These are phyloP conservation scores for Antheraea assamensis DNA, from an alignment of 2,888 invertebrate genomes.

Conservation along the genomic window DNA sequence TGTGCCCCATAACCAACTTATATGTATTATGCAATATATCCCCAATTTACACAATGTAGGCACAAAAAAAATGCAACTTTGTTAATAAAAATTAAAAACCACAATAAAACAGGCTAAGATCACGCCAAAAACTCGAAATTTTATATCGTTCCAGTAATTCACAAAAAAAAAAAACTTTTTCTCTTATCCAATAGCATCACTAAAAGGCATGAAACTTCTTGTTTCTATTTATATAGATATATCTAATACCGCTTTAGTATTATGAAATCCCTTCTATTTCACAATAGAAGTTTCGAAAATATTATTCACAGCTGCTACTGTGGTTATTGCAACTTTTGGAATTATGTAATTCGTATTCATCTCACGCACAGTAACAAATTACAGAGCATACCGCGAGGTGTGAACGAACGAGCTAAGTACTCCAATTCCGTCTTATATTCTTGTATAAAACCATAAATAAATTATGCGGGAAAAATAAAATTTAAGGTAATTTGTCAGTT, in stretches of 20 bases:
- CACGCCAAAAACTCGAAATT: too few relatives aligned
- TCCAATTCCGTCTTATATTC: slow-evolving; percentile 18
- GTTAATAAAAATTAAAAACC: too few relatives aligned
- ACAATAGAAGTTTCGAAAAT: background rate
- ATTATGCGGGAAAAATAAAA: slow-evolving; percentile 27
- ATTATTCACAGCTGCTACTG: background rate
- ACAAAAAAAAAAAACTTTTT: background rate
- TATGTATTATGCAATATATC: too few relatives aligned
- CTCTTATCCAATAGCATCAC: background rate
- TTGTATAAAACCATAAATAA: slow-evolving; percentile 38
- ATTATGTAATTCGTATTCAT: slow-evolving; percentile 37
- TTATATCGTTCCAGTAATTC: too few relatives aligned
- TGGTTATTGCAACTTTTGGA: slow-evolving; percentile 18
- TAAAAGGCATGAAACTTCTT: background rate
- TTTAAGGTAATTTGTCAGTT: background rate
- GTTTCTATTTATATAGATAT: background rate
- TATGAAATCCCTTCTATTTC: background rate
- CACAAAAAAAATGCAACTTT: too few relatives aligned
- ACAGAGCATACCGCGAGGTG: slow-evolving; percentile 34
- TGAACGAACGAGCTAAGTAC: slow-evolving; percentile 36
- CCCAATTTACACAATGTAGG: too few relatives aligned
- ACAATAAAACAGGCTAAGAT: too few relatives aligned
- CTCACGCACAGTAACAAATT: slow-evolving; percentile 42
- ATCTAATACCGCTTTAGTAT: background rate
- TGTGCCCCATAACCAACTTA: too few relatives aligned